A percentile compares a stretch with the other conserved stretches of the same genome.
Evolutionary conservation across 2,888 invertebrate species (phyloP).

Genomic region (Imbricaverruca yamaguchii): DNA sequence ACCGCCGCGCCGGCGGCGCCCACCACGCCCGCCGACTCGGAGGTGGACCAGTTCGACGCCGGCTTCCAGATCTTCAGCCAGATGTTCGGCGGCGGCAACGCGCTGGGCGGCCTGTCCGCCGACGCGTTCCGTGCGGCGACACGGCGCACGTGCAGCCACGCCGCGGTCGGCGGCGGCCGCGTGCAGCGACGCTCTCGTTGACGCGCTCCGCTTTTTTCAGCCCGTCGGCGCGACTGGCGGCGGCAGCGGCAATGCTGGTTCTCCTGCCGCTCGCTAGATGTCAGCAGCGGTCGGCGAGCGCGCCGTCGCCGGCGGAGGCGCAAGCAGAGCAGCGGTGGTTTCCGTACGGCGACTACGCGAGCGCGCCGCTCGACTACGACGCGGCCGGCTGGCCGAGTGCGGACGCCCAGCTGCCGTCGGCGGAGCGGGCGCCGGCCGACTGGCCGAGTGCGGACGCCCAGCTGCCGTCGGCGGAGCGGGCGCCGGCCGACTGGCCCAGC

Average conservation of each 20-base stretch:
- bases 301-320: neutral
- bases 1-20: neutral
- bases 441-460: neutral
- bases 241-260: neutral
- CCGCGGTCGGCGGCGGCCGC: no score
- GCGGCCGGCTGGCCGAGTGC: neutral
- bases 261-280: neutral
- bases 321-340: no score
- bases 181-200: no score
- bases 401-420: neutral
- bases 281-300: neutral
- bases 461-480: neutral
- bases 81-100: constrained; percentile 14
- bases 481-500: neutral
- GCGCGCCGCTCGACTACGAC: neutral
- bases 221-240: neutral
- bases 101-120: neutral
- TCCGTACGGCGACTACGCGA: neutral
- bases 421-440: neutral
- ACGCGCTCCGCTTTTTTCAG: neutral
- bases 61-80: constrained; percentile 21
- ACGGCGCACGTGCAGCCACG: no score
- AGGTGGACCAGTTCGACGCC: constrained; percentile 14
- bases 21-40: neutral
- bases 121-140: no score